phyloP scores from a whole-genome alignment of 2,888 invertebrate species.

The Chaitophorus viminalis region DNA sequence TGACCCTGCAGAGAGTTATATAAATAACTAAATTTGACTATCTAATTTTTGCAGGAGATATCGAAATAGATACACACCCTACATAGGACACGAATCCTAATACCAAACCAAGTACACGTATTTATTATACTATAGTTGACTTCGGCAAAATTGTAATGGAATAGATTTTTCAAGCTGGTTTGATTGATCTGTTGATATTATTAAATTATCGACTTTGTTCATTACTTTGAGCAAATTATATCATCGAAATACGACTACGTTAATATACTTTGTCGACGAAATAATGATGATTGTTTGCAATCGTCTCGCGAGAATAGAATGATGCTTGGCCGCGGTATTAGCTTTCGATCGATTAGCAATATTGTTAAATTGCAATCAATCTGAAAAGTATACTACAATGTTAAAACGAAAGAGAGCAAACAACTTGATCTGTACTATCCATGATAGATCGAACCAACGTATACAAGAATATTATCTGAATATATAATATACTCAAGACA shows the following conservation, averaged over 20 bases:
- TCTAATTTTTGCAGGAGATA: no score
- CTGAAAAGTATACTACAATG: not conserved
- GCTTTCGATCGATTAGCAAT: not conserved
- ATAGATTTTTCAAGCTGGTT: not conserved
- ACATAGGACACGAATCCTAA: no score
- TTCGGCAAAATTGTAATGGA: not conserved
- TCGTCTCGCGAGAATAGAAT: not conserved
- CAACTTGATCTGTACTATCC: not conserved
- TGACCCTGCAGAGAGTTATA: no score
- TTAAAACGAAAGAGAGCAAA: not conserved
- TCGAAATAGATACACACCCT: no score
- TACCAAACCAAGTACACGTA: no score
- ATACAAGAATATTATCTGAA: not conserved
- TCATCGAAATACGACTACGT: no score
- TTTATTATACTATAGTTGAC: not conserved
- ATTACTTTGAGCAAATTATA: not conserved
- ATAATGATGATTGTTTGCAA: not conserved
- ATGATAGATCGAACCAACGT: not conserved
- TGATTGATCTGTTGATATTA: not conserved
- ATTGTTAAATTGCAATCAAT: not conserved
- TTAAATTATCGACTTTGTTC: not conserved
- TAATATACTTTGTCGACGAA: not conserved
- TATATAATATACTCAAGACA: not conserved
- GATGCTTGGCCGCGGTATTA: not conserved
- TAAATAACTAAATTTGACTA: no score